These are phyloP conservation scores for Malurus leucopterus DNA, from an alignment of 2,797 vertebrate species.

Conservation along the genomic window DNA sequence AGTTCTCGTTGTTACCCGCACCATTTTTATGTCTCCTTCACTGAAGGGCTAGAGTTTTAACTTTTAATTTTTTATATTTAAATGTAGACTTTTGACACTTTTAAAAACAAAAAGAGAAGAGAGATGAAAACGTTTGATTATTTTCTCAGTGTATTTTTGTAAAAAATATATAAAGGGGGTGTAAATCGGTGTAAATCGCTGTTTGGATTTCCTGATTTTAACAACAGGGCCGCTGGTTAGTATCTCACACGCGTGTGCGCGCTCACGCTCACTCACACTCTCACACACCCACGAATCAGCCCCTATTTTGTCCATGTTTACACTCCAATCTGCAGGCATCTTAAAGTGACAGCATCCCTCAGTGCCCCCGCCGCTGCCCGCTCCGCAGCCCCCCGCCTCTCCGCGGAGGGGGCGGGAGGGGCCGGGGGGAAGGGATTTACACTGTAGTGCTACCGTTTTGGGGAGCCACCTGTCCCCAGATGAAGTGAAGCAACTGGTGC, in stretches of 20 bases:
- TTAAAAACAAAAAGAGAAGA: conserved; percentile 85
- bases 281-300: conserved; percentile 77
- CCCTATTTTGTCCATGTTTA: conserved; percentile 94
- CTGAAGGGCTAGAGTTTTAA: conserved; percentile 99
- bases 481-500: conserved; percentile 60
- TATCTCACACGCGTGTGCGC: conserved; percentile 76
- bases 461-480: conserved; percentile 14
- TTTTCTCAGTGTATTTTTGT: conserved; percentile 99
- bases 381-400: neutral
- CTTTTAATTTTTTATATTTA: conserved; percentile 99
- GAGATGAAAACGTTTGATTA: conserved; percentile 99
- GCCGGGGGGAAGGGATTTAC: neutral
- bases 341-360: conserved; percentile 93
- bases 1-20: conserved; percentile 86
- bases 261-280: conserved; percentile 37
- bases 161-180: conserved; percentile 99
- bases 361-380: conserved; percentile 51
- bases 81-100: conserved; percentile 99
- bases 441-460: conserved; percentile 36
- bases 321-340: conserved; percentile 97
- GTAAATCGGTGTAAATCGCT: conserved; percentile 96
- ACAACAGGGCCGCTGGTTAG: conserved; percentile 89
- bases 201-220: conserved; percentile 95
- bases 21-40: conserved; percentile 97
- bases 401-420: neutral